These are phyloP conservation scores for Xyrauchen texanus DNA, from an alignment of 2,113 vertebrate genomes.

Conservation along the genomic window DNA sequence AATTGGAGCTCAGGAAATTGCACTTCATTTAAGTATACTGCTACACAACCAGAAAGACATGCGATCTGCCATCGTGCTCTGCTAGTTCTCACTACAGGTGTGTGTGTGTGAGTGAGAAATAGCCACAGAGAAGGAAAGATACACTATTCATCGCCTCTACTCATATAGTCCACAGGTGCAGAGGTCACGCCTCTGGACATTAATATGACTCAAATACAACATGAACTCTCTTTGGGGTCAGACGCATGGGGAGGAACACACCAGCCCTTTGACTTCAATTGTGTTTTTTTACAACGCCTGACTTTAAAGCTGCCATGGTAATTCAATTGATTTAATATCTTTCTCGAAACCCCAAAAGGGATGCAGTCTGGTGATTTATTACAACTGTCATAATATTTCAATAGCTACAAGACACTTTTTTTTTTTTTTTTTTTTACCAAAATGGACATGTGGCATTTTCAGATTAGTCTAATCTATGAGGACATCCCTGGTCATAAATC, in stretches of 20 bases:
- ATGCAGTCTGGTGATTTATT: slow-evolving; percentile 45
- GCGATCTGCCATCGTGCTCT: slow-evolving; percentile 60
- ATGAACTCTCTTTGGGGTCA: slow-evolving; percentile 51
- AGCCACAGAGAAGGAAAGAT: neutral
- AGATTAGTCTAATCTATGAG: slow-evolving; percentile 61
- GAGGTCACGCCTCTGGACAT: slow-evolving; percentile 52
- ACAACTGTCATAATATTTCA: slow-evolving; percentile 71
- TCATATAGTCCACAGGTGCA: slow-evolving; percentile 45
- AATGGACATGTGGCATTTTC: slow-evolving; percentile 14
- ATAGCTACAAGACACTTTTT: slow-evolving; percentile 41
- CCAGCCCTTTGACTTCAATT: slow-evolving; percentile 31
- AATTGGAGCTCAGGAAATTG: slow-evolving; percentile 80
- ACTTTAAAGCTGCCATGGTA: slow-evolving; percentile 36
- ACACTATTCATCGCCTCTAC: slow-evolving; percentile 35
- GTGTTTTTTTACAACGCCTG: slow-evolving; percentile 22
- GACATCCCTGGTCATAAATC: slow-evolving; percentile 39
- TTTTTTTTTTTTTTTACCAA: slow-evolving; percentile 51
- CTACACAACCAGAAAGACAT: slow-evolving; percentile 72
- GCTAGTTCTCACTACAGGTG: slow-evolving; percentile 60
- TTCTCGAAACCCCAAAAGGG: slow-evolving; percentile 33
- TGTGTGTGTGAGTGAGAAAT: slow-evolving; percentile 45
- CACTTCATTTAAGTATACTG: slow-evolving; percentile 76
- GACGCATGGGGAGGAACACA: slow-evolving; percentile 27
- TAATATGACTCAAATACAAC: slow-evolving; percentile 59
- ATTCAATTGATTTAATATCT: slow-evolving; percentile 52